Percentiles rank a stretch among this genome's conserved stretches.
phyloP scores from a whole-genome alignment of 2,113 vertebrate species.

The Sturnira hondurensis region DNA sequence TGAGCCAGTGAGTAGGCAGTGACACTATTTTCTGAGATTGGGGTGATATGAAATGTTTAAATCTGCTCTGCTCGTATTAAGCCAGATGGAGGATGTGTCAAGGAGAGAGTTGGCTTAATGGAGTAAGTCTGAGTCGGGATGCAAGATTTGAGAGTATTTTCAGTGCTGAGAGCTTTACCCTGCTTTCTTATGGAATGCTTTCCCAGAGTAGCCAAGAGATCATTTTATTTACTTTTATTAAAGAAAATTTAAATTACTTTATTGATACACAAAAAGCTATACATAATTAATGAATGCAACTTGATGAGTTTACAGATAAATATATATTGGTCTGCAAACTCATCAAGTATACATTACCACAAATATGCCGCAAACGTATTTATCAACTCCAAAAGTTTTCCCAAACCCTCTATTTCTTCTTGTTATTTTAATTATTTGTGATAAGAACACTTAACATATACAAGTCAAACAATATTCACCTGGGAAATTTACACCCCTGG shows the following conservation, averaged over 20 bases:
- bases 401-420: background rate
- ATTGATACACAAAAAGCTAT: background rate
- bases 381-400: background rate
- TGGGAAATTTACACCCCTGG: background rate
- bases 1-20: background rate
- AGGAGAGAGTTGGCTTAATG: background rate
- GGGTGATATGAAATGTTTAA: background rate
- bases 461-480: background rate
- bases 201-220: background rate
- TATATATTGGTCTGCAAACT: background rate
- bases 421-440: background rate
- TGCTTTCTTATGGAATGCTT: background rate
- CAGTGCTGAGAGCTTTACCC: background rate
- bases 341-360: background rate
- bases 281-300: background rate
- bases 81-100: background rate
- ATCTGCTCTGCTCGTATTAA: background rate
- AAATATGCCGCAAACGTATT: background rate
- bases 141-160: background rate
- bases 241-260: background rate
- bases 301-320: background rate
- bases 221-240: background rate
- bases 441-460: background rate
- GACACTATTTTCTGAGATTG: background rate
- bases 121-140: background rate